Evolutionary conservation across 2,797 vertebrate genomes (phyloP).

Genomic region (Onychomys leucogaster): DNA sequence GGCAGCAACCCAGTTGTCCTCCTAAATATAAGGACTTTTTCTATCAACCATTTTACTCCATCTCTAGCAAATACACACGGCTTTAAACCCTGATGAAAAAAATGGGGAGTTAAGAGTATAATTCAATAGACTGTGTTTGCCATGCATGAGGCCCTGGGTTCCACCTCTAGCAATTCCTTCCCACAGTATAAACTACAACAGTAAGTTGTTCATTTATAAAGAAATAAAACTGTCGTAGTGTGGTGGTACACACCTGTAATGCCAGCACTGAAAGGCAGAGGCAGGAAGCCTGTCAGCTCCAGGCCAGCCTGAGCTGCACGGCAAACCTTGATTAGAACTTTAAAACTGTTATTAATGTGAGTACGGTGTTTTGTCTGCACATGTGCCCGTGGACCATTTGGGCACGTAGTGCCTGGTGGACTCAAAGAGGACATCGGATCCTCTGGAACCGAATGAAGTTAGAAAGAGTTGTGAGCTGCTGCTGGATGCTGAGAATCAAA

Average conservation of each 20-base stretch:
- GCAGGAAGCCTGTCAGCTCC: background rate
- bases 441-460: background rate
- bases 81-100: conserved; percentile 28
- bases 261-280: background rate
- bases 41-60: conserved; percentile 6
- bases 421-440: background rate
- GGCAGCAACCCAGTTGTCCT: background rate
- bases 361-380: background rate
- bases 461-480: background rate
- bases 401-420: background rate
- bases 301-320: background rate
- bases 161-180: background rate
- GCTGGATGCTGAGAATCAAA: background rate
- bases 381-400: too few relatives aligned
- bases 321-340: background rate
- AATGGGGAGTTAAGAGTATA: background rate
- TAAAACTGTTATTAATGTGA: background rate
- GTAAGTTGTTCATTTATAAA: conserved; percentile 23
- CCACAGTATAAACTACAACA: background rate
- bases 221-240: background rate
- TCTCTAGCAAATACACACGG: background rate
- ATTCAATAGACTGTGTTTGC: background rate
- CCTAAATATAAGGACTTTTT: background rate
- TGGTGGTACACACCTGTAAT: background rate
- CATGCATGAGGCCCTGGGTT: background rate